phyloP scores from a whole-genome alignment of 2,113 vertebrate genomes.

The Aspiorhynchus laticeps region DNA sequence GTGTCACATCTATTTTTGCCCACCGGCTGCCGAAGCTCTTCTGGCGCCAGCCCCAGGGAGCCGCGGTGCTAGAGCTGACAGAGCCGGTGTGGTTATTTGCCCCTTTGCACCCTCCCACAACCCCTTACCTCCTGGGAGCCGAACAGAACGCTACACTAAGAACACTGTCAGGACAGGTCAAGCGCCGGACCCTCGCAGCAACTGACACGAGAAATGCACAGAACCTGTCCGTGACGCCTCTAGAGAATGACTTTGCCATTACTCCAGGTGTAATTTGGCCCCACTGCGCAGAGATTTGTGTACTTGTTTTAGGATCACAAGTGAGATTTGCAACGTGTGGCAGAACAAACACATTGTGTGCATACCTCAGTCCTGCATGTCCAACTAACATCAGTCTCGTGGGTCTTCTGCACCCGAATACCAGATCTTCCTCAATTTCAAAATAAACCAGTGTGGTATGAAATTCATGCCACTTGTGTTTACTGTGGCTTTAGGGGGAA shows the following conservation, averaged over 20 bases:
- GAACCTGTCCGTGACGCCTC: conserved; percentile 8
- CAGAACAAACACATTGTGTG: not conserved
- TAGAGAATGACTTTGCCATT: not conserved
- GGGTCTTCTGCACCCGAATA: conserved; percentile 4
- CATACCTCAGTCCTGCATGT: not conserved
- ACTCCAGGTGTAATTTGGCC: conserved; percentile 1
- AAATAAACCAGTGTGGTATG: conserved; percentile 68
- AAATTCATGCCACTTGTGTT: conserved; percentile 6
- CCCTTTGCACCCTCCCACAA: conserved; percentile 61
- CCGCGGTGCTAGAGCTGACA: conserved; percentile 63
- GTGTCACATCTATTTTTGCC: conserved; percentile 74
- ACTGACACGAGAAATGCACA: not conserved
- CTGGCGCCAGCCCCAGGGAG: conserved; percentile 78
- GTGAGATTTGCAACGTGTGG: conserved; percentile 25
- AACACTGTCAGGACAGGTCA: conserved; percentile 60
- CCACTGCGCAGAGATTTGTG: not conserved
- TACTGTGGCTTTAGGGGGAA: conserved; percentile 62
- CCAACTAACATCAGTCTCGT: not conserved
- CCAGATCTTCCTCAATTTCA: conserved; percentile 69
- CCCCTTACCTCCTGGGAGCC: conserved; percentile 62
- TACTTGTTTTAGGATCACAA: conserved; percentile 29
- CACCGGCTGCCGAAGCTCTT: conserved; percentile 64
- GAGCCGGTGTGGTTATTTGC: conserved; percentile 67
- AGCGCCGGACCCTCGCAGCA: not conserved
- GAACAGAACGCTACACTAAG: conserved; percentile 66